Percentiles rank a stretch among this genome's conserved stretches.
phyloP scores from a whole-genome alignment of 1,140 invertebrate genomes.

The Monomorium pharaonis region DNA sequence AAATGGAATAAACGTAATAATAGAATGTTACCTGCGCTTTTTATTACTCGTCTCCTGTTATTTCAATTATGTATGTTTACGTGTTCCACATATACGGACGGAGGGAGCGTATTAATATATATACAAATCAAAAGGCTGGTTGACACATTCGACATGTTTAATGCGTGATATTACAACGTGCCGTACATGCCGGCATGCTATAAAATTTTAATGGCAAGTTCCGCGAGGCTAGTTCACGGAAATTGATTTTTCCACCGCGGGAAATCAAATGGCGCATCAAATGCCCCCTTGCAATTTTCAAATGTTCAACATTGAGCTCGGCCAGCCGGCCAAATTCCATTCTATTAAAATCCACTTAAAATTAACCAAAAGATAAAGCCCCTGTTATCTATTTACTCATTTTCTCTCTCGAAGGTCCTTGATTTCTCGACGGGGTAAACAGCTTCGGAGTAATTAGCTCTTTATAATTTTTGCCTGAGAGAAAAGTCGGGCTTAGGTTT shows the following conservation, averaged over 20 bases:
- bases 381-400: constrained; percentile 11
- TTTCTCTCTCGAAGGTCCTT: neutral
- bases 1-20: neutral
- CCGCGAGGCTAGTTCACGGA: neutral
- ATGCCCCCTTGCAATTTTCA: neutral
- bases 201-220: constrained; percentile 30
- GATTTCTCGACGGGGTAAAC: constrained; percentile 11
- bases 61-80: constrained; percentile 1
- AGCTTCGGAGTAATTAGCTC: constrained; percentile 22
- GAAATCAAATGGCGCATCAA: neutral
- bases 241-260: constrained; percentile 34
- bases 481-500: neutral
- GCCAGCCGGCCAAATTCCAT: neutral
- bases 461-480: neutral
- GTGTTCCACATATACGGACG: neutral
- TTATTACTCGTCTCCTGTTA: neutral
- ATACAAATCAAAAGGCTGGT: constrained; percentile 15
- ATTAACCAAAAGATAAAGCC: neutral
- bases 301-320: neutral
- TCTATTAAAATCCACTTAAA: neutral
- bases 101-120: neutral
- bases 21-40: neutral
- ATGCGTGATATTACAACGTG: constrained; percentile 27
- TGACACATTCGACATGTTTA: constrained; percentile 33
- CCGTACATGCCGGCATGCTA: neutral